Conservation (phyloP, 1,140 invertebrate genomes). For the Leptinotarsa lineolata region DNA sequence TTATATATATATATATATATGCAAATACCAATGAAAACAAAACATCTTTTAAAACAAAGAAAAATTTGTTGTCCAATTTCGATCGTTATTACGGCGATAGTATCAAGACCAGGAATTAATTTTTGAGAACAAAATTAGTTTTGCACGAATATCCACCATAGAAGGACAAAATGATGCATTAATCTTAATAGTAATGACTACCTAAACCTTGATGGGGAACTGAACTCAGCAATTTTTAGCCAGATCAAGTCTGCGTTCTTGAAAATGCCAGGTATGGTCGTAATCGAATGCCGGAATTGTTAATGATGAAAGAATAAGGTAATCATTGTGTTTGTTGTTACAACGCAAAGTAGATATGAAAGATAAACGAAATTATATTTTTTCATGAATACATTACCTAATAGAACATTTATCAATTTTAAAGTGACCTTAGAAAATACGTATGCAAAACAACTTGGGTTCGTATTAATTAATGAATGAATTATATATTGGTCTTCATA, state of each 20-base stretch:
- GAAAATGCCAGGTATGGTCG: neutral
- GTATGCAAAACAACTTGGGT: no score
- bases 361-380: neutral
- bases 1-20: no score
- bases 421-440: no score
- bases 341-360: neutral
- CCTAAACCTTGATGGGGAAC: neutral
- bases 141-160: neutral
- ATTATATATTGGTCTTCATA: no score
- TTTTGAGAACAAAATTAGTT: neutral
- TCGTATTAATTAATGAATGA: no score
- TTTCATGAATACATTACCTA: no score
- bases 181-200: neutral
- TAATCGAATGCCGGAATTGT: slow-evolving; percentile 5
- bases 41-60: no score
- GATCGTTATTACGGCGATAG: no score
- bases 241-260: neutral
- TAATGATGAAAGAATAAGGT: neutral
- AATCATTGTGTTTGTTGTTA: neutral
- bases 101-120: neutral
- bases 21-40: no score
- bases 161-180: neutral
- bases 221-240: neutral
- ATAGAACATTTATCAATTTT: no score
- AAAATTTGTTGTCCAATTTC: no score